Base-by-base conservation (phyloP, 2,888 invertebrate genomes). In the Drosophila mercatorum region DNA sequence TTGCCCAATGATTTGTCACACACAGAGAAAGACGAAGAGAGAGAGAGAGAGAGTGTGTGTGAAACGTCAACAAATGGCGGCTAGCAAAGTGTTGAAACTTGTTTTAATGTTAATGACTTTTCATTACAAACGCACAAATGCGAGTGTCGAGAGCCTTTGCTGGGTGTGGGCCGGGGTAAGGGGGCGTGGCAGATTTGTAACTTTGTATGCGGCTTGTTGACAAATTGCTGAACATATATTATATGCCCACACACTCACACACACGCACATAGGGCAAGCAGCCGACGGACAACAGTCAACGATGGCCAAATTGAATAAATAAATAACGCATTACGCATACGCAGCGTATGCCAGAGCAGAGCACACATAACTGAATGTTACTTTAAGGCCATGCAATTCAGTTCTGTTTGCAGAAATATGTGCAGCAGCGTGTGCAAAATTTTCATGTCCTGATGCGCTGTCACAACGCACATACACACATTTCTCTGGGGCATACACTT, bases 61-160 rank as follows among this genome's bases (percentile, higher is more conserved):
- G 53, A 28, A 7, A 53, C 44, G 65, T 71, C 69, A 75, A 56
- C 72, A 56, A 71, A 69, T 68, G 70, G 58, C 69, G 52, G 52
- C 51, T 10, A 34, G 36, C 72, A 67, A 68, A 78, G 87, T 83
- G 83, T 86, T 83, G 84, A 86, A 87, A 83, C 78, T 86, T 80
- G 76, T 86, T 78, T 83, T 83, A 83, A 83, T 81, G 83, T 76
- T 86, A 83, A 83, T 83, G 83, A 80, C 83, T 83, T 86, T 83
- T 85, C 86, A 83, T 85, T 83, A 86, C 71, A 71, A 69, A 68
- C 65, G 41, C 43, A 40, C 63, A 69, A 60, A 80, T 64, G 40
- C 43, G 44, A 41, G 49, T 12, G 3, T 4, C 41, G 31, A 47
- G 31, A 34, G 7, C 28, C 28, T 28, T 11, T 3, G 28, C 28